A percentile compares a stretch with the other conserved stretches of the same genome.
Conservation (phyloP, 2,888 invertebrate species). For the Ophonus ardosiacus region DNA sequence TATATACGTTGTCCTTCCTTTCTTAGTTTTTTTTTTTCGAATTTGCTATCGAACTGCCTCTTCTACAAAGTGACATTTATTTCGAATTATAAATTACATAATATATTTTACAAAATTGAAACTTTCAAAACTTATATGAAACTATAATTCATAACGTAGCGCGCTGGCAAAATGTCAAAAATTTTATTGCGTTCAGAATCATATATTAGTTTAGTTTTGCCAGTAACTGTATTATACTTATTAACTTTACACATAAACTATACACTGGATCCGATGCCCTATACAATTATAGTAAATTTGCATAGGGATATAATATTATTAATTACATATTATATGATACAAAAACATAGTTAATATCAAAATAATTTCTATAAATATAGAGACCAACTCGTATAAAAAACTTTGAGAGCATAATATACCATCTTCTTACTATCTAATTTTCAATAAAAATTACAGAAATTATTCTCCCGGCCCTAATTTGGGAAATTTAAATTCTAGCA, state of each 20-base stretch:
- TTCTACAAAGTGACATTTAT: background rate
- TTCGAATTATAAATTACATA: background rate
- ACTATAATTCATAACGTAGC: slow-evolving; percentile 7
- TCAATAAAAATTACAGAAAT: slow-evolving; percentile 61
- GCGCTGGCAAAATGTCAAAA: slow-evolving; percentile 16
- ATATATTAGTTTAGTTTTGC: slow-evolving; percentile 14
- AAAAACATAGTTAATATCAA: slow-evolving; percentile 34
- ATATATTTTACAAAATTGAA: slow-evolving; percentile 9
- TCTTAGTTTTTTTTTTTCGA: background rate
- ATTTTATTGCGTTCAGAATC: background rate
- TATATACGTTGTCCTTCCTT: too few relatives aligned
- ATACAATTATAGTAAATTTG: slow-evolving; percentile 20
- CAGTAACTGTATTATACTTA: slow-evolving; percentile 10
- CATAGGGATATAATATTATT: slow-evolving; percentile 36
- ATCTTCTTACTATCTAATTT: slow-evolving; percentile 46
- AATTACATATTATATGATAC: slow-evolving; percentile 1
- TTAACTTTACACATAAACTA: slow-evolving; percentile 16
- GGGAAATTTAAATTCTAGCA: slow-evolving; percentile 46
- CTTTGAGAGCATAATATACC: background rate
- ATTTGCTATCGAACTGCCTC: background rate
- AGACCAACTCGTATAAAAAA: background rate
- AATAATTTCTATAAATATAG: slow-evolving; percentile 48
- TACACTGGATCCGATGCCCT: background rate
- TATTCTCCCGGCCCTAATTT: slow-evolving; percentile 14
- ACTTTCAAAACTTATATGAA: slow-evolving; percentile 17